phyloP scores from a whole-genome alignment of 2,888 invertebrate genomes.

The Cryptus viduatorius region DNA sequence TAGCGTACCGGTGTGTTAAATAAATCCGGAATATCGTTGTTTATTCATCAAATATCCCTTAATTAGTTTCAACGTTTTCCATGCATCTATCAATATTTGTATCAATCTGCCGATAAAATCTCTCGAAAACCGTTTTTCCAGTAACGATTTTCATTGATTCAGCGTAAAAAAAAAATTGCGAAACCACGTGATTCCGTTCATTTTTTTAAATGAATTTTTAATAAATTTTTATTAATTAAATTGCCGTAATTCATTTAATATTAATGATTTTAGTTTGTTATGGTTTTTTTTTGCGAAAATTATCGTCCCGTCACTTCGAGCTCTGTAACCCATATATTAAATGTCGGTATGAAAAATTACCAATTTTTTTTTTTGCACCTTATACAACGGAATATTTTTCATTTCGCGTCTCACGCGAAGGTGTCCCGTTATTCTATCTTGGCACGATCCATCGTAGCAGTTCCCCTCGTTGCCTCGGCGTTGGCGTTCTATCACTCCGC shows the following conservation, averaged over 20 bases:
- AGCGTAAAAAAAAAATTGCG: no score
- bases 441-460: slow-evolving; percentile 20
- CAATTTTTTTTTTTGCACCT: neutral
- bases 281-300: no score
- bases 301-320: no score
- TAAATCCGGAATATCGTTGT: neutral
- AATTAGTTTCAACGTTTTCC: neutral
- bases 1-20: neutral
- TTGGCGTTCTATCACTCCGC: slow-evolving; percentile 12
- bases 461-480: slow-evolving; percentile 26
- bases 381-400: slow-evolving; percentile 17
- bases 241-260: no score
- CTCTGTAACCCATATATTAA: no score
- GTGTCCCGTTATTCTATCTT: slow-evolving; percentile 58
- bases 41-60: neutral
- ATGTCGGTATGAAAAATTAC: neutral
- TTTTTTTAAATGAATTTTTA: no score
- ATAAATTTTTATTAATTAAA: no score
- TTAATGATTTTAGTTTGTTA: no score
- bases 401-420: slow-evolving; percentile 7
- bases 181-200: no score
- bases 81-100: neutral
- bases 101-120: neutral
- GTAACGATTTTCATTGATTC: neutral
- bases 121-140: neutral